Base-by-base conservation (phyloP, 2,888 invertebrate species). In the Tryphoninae sp. region DNA sequence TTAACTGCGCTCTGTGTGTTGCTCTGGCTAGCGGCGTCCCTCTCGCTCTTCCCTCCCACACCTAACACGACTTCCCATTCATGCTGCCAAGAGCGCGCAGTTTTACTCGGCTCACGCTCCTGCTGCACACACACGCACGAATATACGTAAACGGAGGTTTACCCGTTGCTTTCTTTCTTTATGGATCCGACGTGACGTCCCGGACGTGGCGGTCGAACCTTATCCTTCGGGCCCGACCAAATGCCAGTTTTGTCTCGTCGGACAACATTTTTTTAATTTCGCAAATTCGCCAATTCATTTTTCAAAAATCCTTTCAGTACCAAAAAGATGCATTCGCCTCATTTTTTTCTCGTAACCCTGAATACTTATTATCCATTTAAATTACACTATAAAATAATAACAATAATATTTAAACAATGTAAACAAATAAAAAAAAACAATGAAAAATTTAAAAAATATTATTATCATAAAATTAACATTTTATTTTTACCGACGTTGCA, bases 1-100 rank as follows among this genome's bases (percentile, higher is more conserved):
- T 85, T 85, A 85, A 85, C 84, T 83, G 78, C 82, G 75, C 79
- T 49, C 78, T 71, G 74, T 78, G 82, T 78, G 74, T 80, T 33
- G 71, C 84, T 64, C 72, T 77, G 33, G 71, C 74, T 61, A 69
- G 72, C 78, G 71, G 69, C 62, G 72, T 73, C 79, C 42, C 74
- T 72, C 73, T 73, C 19, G 22, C 51, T 58, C 26, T 74, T 69
- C 68, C 69, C 59, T 71, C 64, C 80, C 65, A 71, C 69, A 65
- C 77, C 68, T 53, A 64, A 71, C 78, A 69, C 69, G 80, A 80
- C 73, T 77, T 80, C 77, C 74, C 82, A 82, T 82, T 82, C 77
- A 80, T 80, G 79, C 80, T 69, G 58, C 64, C 64, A 65, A 69
- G 61, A 68, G 40, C 76, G 26, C 59, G 58, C 19, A 49, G 69